phyloP scores from a whole-genome alignment of 2,113 vertebrate species.

The Orycteropus afer region DNA sequence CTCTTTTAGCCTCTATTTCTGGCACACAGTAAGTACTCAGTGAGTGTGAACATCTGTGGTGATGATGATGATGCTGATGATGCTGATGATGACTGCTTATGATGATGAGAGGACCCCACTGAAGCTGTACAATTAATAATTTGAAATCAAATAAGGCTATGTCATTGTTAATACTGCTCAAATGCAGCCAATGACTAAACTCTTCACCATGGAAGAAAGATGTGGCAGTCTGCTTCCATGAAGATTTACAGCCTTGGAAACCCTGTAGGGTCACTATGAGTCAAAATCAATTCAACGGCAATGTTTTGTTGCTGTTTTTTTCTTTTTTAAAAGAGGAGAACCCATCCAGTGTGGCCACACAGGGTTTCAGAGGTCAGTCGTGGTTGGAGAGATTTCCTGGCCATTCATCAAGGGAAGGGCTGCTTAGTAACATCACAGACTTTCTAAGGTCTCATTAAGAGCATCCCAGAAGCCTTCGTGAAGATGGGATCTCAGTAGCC shows the following conservation, averaged over 20 bases:
- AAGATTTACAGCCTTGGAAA: too few relatives aligned
- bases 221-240: too few relatives aligned
- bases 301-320: too few relatives aligned
- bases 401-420: background rate
- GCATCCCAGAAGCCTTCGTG: background rate
- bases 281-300: too few relatives aligned
- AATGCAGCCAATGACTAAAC: background rate
- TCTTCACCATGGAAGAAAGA: too few relatives aligned
- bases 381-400: background rate
- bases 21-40: background rate
- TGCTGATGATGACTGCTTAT: rapidly evolving
- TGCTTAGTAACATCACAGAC: background rate
- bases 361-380: background rate
- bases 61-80: background rate
- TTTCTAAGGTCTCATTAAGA: background rate
- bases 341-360: background rate
- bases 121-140: background rate
- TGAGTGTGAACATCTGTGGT: rapidly evolving
- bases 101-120: background rate
- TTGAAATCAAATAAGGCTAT: background rate
- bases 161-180: background rate
- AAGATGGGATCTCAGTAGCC: background rate
- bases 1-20: background rate
- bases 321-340: too few relatives aligned
- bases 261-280: too few relatives aligned